Evolutionary conservation across 2,113 vertebrate species (phyloP), one percentile per base, ranked within the genome.

Genomic region (Cynocephalus volans): DNA sequence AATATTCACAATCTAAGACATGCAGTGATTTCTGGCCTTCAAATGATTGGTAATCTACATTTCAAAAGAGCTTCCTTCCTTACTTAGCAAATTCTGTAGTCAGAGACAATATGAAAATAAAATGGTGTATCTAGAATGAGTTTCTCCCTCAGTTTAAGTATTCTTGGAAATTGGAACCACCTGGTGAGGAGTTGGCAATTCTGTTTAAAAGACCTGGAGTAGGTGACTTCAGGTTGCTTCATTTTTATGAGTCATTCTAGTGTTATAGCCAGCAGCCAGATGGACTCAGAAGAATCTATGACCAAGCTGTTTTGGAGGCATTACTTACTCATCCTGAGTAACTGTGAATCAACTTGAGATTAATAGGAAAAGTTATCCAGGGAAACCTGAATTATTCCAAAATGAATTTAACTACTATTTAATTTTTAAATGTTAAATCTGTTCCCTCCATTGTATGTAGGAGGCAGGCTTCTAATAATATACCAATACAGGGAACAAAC

Each of bases 211-310:
- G 95, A 97, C 93, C 96, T 95, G 96, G 79, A 67, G 84, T 93
- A 96, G 95, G 97, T 97, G 89, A 97, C 96, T 96, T 97, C 88
- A 96, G 96, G 96, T 97, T 93, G 96, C 95, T 98, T 94, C 77
- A 36, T 84, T 89, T 87, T 73, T 95, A 36, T 97, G 97, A 96
- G 94, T 97, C 96, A 92, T 80, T 89, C n/a, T 62, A 88, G 75
- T 67, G 58, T 83, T 89, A 12, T 28, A 92, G 97, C 92, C 95
- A 96, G 62, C 65, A 93, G 87, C 94, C 96, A 98, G 94, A 97
- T 96, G 95, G 80, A 77, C 21, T 6, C n/a, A 24, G 36, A 56
- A 48, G 92, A 64, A 64, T 36, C 87, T 90, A 72, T 4, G 60
- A 76, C 75, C 84, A 92, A 96, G 36, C 90, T 85, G 41, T 65